Evolutionary conservation across 1,140 invertebrate species (phyloP).

Genomic region (Plectrocnemia conspersa): DNA sequence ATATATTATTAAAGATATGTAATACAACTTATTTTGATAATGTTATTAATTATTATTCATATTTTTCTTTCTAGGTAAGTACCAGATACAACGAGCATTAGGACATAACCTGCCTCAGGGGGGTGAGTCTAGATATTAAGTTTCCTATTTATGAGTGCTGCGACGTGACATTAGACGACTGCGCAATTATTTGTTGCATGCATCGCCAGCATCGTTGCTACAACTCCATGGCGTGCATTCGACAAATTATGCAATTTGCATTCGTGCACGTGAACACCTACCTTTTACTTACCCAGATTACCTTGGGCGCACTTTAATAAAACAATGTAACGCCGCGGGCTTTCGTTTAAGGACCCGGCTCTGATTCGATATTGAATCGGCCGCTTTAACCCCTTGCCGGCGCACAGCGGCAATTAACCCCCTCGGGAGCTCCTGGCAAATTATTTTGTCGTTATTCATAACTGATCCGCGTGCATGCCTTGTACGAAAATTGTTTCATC

Average conservation of each 20-base stretch:
- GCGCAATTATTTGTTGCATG: slow-evolving; percentile 30
- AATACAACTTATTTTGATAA: background rate
- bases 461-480: too few species aligned
- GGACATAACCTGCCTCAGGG: background rate
- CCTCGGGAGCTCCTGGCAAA: too few species aligned
- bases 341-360: slow-evolving; percentile 9
- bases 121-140: slow-evolving; percentile 21
- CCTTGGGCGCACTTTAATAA: slow-evolving; percentile 33
- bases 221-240: slow-evolving; percentile 10
- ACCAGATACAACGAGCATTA: background rate
- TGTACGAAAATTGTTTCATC: too few species aligned
- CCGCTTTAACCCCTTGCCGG: too few species aligned
- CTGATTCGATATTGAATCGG: too few species aligned
- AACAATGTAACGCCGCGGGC: slow-evolving; percentile 31
- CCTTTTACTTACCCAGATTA: slow-evolving; percentile 17
- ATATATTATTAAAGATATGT: too few species aligned
- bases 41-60: background rate
- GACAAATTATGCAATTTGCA: slow-evolving; percentile 35
- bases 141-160: slow-evolving; percentile 26
- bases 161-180: slow-evolving; percentile 21
- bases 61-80: slow-evolving; percentile 11
- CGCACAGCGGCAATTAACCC: too few species aligned
- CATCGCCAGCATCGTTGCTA: slow-evolving; percentile 2
- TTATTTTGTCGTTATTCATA: too few species aligned
- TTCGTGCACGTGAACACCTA: slow-evolving; percentile 25